A percentile compares a stretch with the other conserved stretches of the same genome.
These are phyloP conservation scores for Xyrichtys novacula DNA, from an alignment of 2,797 vertebrate genomes.

Conservation along the genomic window DNA sequence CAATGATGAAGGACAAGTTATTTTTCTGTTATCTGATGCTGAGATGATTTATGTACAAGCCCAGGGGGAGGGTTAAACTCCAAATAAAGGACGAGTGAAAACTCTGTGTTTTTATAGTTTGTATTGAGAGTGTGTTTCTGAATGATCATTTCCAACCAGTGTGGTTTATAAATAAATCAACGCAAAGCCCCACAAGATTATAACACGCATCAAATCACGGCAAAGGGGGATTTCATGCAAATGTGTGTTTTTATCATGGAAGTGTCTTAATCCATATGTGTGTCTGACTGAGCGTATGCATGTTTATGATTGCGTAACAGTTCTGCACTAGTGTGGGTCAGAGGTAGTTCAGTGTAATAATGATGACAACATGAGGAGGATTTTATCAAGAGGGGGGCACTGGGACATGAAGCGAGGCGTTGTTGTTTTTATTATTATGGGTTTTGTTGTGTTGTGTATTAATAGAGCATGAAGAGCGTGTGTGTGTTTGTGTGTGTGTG, in stretches of 20 bases:
- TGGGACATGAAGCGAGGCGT: constrained; percentile 19
- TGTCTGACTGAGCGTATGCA: constrained; percentile 25
- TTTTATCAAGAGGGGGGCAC: constrained; percentile 32
- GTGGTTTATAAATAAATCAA: constrained; percentile 29
- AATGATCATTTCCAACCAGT: constrained; percentile 20
- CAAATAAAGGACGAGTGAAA: constrained; percentile 15
- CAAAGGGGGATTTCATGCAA: constrained; percentile 52
- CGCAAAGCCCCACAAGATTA: constrained; percentile 10
- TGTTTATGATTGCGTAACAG: constrained; percentile 64
- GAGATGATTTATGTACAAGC: constrained; percentile 40
- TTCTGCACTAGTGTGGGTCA: constrained; percentile 61
- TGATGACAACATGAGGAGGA: constrained; percentile 50
- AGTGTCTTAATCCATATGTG: constrained; percentile 49
- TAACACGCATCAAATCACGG: constrained; percentile 50
- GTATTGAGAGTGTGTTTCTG: constrained; percentile 20
- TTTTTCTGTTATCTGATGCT: constrained; percentile 32
- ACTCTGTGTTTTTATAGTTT: not conserved
- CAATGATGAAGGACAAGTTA: constrained; percentile 18
- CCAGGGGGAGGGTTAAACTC: constrained; percentile 10
- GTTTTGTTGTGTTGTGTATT: constrained; percentile 23
- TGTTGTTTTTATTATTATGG: constrained; percentile 4
- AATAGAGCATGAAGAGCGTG: not conserved
- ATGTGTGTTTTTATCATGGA: constrained; percentile 33
- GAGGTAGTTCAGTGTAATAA: constrained; percentile 56
- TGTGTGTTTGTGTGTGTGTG: constrained; percentile 6